phyloP scores from a whole-genome alignment of 2,113 vertebrate species.

The Hydrolagus affinis region DNA sequence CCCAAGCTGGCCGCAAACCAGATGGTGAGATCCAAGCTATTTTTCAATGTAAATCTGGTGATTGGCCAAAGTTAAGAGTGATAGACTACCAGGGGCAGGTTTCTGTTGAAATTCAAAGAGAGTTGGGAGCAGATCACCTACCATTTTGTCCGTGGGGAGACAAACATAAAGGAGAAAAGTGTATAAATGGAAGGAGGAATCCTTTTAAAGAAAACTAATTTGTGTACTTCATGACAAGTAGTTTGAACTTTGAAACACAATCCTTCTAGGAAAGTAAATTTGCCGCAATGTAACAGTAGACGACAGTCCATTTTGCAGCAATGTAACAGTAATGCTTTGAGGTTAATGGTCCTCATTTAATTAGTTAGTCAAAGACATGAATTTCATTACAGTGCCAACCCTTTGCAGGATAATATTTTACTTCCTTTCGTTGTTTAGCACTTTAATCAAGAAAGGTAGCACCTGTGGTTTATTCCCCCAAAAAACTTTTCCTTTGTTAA shows the following conservation, averaged over 20 bases:
- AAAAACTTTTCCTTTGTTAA: slow-evolving; percentile 60
- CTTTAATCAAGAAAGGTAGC: slow-evolving; percentile 63
- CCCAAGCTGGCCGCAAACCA: too few species aligned
- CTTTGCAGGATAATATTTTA: slow-evolving; percentile 57
- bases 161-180: background rate
- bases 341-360: slow-evolving; percentile 41
- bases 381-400: slow-evolving; percentile 56
- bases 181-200: background rate
- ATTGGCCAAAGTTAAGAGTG: too few species aligned
- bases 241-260: background rate
- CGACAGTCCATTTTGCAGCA: background rate
- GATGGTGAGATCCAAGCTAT: too few species aligned
- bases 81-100: too few species aligned
- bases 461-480: slow-evolving; percentile 62
- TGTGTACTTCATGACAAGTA: background rate
- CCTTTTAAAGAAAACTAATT: background rate
- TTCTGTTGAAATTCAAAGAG: background rate
- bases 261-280: background rate
- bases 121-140: background rate
- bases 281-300: too few species aligned
- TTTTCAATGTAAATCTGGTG: too few species aligned
- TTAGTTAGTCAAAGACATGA: slow-evolving; percentile 54
- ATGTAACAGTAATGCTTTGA: background rate
- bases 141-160: background rate
- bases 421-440: slow-evolving; percentile 64